These are phyloP conservation scores for Otocyon megalotis DNA, from an alignment of 2,113 vertebrate species.

Conservation along the genomic window DNA sequence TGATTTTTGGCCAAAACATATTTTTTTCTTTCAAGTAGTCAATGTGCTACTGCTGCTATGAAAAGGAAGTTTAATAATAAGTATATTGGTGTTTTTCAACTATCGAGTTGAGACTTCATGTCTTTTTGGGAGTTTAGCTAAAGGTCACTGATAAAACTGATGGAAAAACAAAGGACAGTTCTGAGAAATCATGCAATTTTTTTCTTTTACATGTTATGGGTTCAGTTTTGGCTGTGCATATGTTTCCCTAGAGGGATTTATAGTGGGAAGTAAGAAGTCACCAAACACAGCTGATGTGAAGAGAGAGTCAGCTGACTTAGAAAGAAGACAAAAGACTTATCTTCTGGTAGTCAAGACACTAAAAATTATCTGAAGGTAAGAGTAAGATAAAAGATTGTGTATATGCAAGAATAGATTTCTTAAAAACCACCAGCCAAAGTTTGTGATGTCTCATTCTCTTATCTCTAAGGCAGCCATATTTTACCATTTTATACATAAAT, in stretches of 20 bases:
- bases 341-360: background rate
- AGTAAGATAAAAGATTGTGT: background rate
- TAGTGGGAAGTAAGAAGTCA: background rate
- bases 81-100: background rate
- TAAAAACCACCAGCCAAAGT: background rate
- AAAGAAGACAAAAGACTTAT: background rate
- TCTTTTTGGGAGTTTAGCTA: constrained; percentile 17
- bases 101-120: background rate
- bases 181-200: background rate
- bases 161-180: background rate
- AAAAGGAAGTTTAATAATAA: constrained; percentile 40
- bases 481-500: constrained; percentile 67
- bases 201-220: background rate
- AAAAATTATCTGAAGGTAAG: background rate
- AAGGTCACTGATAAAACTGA: background rate
- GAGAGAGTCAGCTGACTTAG: background rate
- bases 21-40: background rate
- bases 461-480: constrained; percentile 33
- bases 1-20: background rate
- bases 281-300: background rate
- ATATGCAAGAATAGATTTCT: background rate
- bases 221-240: background rate
- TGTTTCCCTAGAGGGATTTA: background rate
- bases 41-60: background rate
- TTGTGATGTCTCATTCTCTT: constrained; percentile 42